Base-by-base conservation (phyloP, 23 tunicate genomes). In the Clavelina lepadiformis region DNA sequence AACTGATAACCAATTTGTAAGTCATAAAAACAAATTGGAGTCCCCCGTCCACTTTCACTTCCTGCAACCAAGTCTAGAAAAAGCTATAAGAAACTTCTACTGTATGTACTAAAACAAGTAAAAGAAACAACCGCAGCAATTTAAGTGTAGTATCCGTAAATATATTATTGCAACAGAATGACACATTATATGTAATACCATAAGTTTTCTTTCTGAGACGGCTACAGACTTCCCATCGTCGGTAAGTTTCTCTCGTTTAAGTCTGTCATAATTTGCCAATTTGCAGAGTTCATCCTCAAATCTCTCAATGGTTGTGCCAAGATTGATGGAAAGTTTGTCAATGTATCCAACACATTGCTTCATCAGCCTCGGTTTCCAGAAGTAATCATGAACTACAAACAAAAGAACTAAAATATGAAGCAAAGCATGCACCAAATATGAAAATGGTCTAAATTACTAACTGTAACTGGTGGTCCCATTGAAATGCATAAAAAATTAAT, bases 271-370 rank as follows among this genome's bases (percentile, higher is more conserved):
- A 57, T 86, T 86, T 30, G 35, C 35, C 56, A 35, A 24, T 15
- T n/a, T 31, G 44, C 95, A 86, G 2, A 86, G 53, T n/a, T 71
- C 73, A 25, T 44, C 67, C 59, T 86, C 95, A 54, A 86, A 86
- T 32, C 66, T 86, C 41, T 86, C 85, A 0, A 86, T 58, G 26
- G 53, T 22, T 35, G 52, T 35, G 20, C 95, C 95, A 33, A 77
- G 82, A 29, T 77, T 59, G 24, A 86, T 32, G 5, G 76, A 28
- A 1, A 86, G 69, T 15, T 57, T 71, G 32, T 86, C 95, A 25
- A 86, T 56, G 65, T 72, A 86, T 27, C 85, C 65, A 19, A 73
- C 57, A 0, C 49, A 64, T 5, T 71, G 75, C 19, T 45, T 59
- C 61, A 78, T 32, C 18, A 55, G 46, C 38, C 67, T 66, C 49